Evolutionary conservation across 2,797 vertebrate genomes (phyloP), one percentile per base, ranked within the genome.

Genomic region (Pseudochromis fuscus): DNA sequence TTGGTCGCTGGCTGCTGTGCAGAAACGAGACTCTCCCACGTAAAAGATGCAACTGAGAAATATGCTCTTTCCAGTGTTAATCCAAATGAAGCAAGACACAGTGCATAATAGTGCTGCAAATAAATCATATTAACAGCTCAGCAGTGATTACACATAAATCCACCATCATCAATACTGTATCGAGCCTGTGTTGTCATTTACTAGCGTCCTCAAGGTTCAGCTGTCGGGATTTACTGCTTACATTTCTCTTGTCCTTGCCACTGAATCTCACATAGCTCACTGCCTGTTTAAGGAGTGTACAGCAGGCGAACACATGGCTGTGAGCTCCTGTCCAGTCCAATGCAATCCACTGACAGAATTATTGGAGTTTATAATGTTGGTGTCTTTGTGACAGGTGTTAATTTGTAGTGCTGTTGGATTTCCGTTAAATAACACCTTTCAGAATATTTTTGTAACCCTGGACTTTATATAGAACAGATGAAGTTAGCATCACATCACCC

Each of bases 121-220:
- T 74, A 46, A 75, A 79, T 59, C 44, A 70, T 38, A 53, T 45
- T 61, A 67, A 42, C 59, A 75, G 23, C 53, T 67, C 28, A 69
- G 40, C 19, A 49, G 52, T 53, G 48, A 72, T 61, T 49, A 67
- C 35, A 75, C 45, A 56, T 63, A 51, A 53, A 82, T 66, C 48
- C 57, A 51, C 13, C 28, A 12, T 60, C 56, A 51, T 82, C 79
- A 74, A 73, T 75, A 57, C 56, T 27, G 12, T 48, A 61, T 68
- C 3, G 56, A 73, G 58, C 51, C 58, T 10, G 6, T 37, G 53
- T 58, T 62, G 46, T 72, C 44, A 31, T 57, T 76, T 48, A 44
- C 38, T 61, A 62, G 75, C 51, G 9, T 65, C 42, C 37, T 83
- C 49, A 53, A 72, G 53, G 85, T 82, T 79, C 37, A 67, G 31